Evolutionary conservation across 2,113 vertebrate genomes (phyloP).

Genomic region (Cephalophus harveyi): DNA sequence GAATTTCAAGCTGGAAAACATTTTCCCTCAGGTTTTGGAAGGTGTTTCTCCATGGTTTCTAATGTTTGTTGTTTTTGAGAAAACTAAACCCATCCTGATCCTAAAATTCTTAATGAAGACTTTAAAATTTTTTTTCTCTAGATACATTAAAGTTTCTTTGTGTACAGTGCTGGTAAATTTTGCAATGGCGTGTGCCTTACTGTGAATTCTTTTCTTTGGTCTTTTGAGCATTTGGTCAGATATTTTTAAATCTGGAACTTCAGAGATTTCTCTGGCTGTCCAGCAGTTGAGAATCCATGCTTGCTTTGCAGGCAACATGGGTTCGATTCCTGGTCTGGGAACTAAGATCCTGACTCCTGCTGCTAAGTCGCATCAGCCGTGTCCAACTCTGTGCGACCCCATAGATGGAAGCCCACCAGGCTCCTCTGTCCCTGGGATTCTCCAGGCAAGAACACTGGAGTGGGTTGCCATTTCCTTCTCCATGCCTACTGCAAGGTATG

Average conservation of each 20-base stretch:
- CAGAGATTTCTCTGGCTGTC: background rate
- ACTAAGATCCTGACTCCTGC: background rate
- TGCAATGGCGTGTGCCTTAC: background rate
- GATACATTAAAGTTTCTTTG: background rate
- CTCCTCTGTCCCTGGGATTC: too few relatives aligned
- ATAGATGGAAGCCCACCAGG: too few relatives aligned
- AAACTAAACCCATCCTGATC: background rate
- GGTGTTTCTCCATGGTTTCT: background rate
- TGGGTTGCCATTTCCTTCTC: too few relatives aligned
- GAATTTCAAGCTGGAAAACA: background rate
- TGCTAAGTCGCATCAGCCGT: too few relatives aligned
- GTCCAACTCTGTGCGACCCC: too few relatives aligned
- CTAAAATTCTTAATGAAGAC: background rate
- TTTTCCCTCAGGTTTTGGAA: background rate
- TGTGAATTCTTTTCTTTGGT: background rate
- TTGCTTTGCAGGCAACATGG: background rate
- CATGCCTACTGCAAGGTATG: too few relatives aligned
- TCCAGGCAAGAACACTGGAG: too few relatives aligned
- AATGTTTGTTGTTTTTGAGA: background rate
- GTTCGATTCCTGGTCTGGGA: background rate
- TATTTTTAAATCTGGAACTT: background rate
- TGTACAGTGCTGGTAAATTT: background rate
- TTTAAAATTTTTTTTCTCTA: background rate
- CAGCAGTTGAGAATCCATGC: background rate
- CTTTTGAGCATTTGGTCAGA: background rate